Evolutionary conservation across 92 coral and sea anemone species (phyloP), one percentile per base, ranked within the genome.

Genomic region (Epizoanthus fatuus): DNA sequence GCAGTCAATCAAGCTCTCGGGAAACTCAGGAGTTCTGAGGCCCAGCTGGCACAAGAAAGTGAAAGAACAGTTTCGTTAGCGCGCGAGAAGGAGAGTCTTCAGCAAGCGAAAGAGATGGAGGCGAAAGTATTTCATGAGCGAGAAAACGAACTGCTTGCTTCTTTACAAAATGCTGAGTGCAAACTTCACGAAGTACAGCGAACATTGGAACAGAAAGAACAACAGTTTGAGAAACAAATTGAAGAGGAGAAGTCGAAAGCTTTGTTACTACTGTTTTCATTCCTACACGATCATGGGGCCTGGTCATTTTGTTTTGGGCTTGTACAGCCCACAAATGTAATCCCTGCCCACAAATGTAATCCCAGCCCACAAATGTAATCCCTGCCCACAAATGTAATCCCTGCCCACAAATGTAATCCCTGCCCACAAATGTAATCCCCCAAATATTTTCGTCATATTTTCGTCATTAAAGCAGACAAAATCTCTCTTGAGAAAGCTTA

Each of bases 231-330:
- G n/a, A 86, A 86, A 52, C 88, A 81, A 77, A 62, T 93, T 66
- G 87, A 97, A 85, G 88, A 91, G 89, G 96, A 90, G 81, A 90
- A 88, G 77, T 93, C 94, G 49, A 88, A 81, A 47, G 91, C 95
- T 7, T 81, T 90, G 63, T 59, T 93, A 60, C 51, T 95, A 75
- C 81, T 91, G n/a, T n/a, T n/a, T n/a, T n/a, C n/a, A n/a, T n/a
- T n/a, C n/a, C n/a, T n/a, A n/a, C n/a, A n/a, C n/a, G n/a, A n/a
- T n/a, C n/a, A n/a, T n/a, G n/a, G n/a, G n/a, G n/a, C n/a, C n/a
- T n/a, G n/a, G n/a, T n/a, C n/a, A n/a, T n/a, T n/a, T n/a, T n/a
- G n/a, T n/a, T n/a, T n/a, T n/a, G n/a, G n/a, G n/a, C n/a, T n/a
- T n/a, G n/a, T n/a, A n/a, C n/a, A n/a, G n/a, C n/a, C n/a, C n/a